These are phyloP conservation scores for Hyalella azteca DNA, from an alignment of 2,888 invertebrate genomes.

Conservation along the genomic window DNA sequence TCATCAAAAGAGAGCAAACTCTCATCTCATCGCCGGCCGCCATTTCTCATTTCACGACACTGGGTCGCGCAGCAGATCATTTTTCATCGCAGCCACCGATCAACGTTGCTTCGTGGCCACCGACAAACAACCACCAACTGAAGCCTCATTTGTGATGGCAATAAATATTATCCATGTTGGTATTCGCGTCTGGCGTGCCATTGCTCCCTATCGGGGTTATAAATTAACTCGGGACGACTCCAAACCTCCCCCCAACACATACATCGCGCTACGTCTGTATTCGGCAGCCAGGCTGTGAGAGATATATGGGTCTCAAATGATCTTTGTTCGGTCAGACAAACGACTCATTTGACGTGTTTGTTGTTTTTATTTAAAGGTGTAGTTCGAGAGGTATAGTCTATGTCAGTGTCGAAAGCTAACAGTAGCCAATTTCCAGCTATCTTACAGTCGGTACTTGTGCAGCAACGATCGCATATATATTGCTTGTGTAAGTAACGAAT, in stretches of 20 bases:
- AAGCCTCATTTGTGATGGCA: conserved; percentile 20
- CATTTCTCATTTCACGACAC: not conserved
- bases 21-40: not conserved
- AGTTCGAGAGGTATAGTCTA: not conserved
- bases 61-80: not conserved
- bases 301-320: conserved; percentile 22
- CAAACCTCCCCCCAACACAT: not conserved
- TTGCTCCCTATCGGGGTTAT: conserved; percentile 20
- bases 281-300: not conserved
- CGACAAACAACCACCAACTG: conserved; percentile 12
- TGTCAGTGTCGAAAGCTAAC: not conserved
- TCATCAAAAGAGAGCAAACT: not conserved
- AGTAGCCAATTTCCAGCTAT: not conserved
- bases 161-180: conserved; percentile 18
- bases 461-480: not conserved
- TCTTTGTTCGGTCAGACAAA: not conserved
- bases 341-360: not conserved
- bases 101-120: not conserved
- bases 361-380: not conserved
- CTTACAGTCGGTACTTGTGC: not conserved
- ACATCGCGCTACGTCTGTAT: not conserved
- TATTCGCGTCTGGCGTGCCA: conserved; percentile 17
- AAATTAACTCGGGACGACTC: conserved; percentile 19
- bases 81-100: conserved; percentile 1
- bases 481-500: not conserved